Conservation (phyloP, 2,797 vertebrate species). For the Schizopygopsis pylzovi region DNA sequence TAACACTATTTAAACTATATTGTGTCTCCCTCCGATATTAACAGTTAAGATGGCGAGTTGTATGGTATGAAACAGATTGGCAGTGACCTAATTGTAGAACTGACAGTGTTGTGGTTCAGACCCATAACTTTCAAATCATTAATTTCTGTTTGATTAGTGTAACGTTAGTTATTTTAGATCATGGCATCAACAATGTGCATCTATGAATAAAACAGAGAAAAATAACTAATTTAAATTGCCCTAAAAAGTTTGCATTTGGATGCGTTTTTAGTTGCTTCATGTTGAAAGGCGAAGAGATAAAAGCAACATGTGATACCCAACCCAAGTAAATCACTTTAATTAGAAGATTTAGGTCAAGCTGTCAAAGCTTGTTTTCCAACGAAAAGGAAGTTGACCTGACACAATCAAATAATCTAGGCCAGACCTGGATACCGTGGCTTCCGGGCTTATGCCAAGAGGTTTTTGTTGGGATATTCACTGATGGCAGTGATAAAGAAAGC, state of each 20-base stretch:
- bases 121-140: not conserved
- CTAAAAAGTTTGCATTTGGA: not conserved
- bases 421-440: conserved; percentile 69
- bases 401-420: conserved; percentile 70
- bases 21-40: not conserved
- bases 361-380: conserved; percentile 3
- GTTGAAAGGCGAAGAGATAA: not conserved
- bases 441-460: conserved; percentile 64
- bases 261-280: not conserved
- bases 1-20: not conserved
- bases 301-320: conserved; percentile 10
- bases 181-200: not conserved
- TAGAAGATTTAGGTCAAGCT: conserved; percentile 41
- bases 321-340: conserved; percentile 12
- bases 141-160: not conserved
- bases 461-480: conserved; percentile 14
- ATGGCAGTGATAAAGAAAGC: not conserved
- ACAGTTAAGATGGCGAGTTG: not conserved
- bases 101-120: not conserved
- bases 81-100: not conserved
- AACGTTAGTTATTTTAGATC: not conserved
- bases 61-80: not conserved
- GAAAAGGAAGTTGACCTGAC: conserved; percentile 39
- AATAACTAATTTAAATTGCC: not conserved
- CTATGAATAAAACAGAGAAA: not conserved